These are phyloP conservation scores for Pyrrhosoma nymphula DNA, from an alignment of 2,888 invertebrate genomes.

Conservation along the genomic window DNA sequence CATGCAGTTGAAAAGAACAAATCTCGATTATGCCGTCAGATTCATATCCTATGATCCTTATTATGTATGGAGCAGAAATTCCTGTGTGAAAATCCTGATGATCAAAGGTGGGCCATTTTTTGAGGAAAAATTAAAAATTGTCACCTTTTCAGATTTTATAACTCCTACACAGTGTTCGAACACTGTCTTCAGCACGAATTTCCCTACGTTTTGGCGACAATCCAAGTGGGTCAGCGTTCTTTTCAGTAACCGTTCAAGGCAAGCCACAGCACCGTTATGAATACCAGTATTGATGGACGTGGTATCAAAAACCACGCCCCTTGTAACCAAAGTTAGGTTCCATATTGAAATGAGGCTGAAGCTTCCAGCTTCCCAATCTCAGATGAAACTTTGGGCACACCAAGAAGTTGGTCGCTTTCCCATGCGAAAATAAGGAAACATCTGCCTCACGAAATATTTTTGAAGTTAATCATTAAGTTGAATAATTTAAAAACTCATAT, in stretches of 20 bases:
- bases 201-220: not conserved
- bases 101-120: not conserved
- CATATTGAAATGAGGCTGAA: not conserved
- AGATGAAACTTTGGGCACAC: not conserved
- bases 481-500: not conserved
- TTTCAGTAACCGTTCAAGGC: not conserved
- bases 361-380: not conserved
- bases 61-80: not conserved
- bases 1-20: not conserved
- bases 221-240: not conserved
- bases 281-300: no score
- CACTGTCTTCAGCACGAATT: not conserved
- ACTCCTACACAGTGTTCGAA: not conserved
- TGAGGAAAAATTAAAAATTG: not conserved
- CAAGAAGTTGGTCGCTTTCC: not conserved
- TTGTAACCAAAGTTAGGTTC: not conserved
- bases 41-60: not conserved
- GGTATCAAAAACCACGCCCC: no score
- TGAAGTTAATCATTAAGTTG: not conserved
- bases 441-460: not conserved
- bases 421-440: not conserved
- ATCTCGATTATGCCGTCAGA: no score
- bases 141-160: not conserved
- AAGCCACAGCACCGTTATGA: not conserved
- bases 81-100: not conserved